These are phyloP conservation scores for Trachurus trachurus DNA, from an alignment of 2,797 vertebrate species.

Conservation along the genomic window DNA sequence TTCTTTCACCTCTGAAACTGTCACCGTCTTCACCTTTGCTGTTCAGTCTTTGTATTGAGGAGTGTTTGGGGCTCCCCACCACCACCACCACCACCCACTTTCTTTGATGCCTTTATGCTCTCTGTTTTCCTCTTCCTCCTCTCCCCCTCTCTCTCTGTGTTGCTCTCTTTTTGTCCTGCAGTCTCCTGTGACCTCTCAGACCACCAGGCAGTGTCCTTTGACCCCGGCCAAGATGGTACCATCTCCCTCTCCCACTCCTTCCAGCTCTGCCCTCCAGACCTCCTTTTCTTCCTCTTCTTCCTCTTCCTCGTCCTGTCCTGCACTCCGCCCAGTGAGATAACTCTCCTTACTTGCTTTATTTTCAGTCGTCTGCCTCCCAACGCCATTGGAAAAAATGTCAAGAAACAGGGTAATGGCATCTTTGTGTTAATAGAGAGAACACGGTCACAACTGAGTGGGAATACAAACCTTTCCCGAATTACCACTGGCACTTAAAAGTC, in stretches of 20 bases:
- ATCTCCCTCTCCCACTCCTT: conserved; percentile 75
- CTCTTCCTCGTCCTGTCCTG: conserved; percentile 74
- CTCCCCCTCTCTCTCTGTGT: conserved; percentile 21
- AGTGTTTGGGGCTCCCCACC: background rate
- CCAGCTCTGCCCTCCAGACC: conserved; percentile 80
- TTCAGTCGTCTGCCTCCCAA: conserved; percentile 24
- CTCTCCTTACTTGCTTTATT: conserved; percentile 32
- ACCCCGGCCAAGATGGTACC: conserved; percentile 84
- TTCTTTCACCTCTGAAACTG: conserved; percentile 16
- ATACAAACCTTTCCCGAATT: background rate
- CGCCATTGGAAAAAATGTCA: background rate
- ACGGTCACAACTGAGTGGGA: background rate
- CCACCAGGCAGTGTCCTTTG: conserved; percentile 81
- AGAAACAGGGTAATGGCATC: background rate
- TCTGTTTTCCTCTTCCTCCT: conserved; percentile 22
- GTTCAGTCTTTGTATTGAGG: background rate
- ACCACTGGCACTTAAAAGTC: background rate
- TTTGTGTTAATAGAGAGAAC: background rate
- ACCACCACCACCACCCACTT: background rate
- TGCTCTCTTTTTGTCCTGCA: conserved; percentile 69
- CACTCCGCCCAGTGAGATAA: conserved; percentile 83
- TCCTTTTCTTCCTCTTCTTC: conserved; percentile 64
- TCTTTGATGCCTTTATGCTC: conserved; percentile 36
- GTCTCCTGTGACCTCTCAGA: conserved; percentile 83
- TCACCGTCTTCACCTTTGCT: background rate